Conservation (phyloP, 2,113 vertebrate species). For the Actenoides lindsayi region DNA sequence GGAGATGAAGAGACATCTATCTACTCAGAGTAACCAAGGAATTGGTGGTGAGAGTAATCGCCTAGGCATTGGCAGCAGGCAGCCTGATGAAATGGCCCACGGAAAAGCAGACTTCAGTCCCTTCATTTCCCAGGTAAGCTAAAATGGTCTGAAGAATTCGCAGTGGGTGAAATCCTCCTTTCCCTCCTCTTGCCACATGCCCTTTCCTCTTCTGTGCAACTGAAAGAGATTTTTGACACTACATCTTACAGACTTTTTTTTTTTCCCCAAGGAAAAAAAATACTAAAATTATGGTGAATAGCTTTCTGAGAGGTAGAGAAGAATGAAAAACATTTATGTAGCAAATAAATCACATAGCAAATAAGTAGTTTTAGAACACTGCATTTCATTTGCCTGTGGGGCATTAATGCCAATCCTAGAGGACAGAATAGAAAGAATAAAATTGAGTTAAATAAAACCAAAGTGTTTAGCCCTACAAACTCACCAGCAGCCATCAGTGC, state of each 20-base stretch:
- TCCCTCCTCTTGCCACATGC: background rate
- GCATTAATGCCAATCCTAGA: constrained; percentile 13
- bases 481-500: constrained; percentile 36
- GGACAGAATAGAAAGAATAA: constrained; percentile 37
- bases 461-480: constrained; percentile 53
- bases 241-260: background rate
- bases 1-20: background rate
- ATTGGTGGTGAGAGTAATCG: background rate
- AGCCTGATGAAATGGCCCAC: background rate
- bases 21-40: background rate
- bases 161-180: background rate
- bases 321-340: constrained; percentile 4
- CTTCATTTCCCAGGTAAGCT: background rate
- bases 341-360: constrained; percentile 37
- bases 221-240: background rate
- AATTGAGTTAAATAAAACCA: constrained; percentile 48
- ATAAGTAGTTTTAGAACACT: constrained; percentile 24
- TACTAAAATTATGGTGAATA: background rate
- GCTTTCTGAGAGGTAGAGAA: constrained; percentile 16
- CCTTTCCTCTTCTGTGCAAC: background rate
- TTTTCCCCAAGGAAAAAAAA: background rate
- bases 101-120: background rate
- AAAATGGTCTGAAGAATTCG: background rate
- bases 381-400: constrained; percentile 25
- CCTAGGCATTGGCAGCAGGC: background rate